These are phyloP conservation scores for Julus scandinavius DNA, from an alignment of 2,888 invertebrate species.

Conservation along the genomic window DNA sequence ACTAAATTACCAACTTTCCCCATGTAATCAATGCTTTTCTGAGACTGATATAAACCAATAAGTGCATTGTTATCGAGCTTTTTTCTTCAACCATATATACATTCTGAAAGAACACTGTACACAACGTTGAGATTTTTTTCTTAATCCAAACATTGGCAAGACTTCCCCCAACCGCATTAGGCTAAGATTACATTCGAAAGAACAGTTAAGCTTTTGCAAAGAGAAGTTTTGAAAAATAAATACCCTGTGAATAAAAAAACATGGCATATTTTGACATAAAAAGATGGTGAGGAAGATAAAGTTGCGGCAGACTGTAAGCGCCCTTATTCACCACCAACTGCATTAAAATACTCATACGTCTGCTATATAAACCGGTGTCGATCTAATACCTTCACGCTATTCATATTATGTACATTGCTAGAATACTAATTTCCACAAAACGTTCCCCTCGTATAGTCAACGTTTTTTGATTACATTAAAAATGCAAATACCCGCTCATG, in stretches of 20 bases:
- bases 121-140: background rate
- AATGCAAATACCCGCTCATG: conserved; percentile 47
- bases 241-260: background rate
- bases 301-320: background rate
- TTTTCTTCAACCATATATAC: too few relatives aligned
- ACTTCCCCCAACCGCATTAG: background rate
- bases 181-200: background rate
- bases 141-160: conserved; percentile 8
- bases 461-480: conserved; percentile 49
- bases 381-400: background rate
- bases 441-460: conserved; percentile 23
- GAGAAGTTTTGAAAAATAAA: background rate
- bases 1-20: too few relatives aligned
- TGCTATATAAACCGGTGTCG: background rate
- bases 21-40: too few relatives aligned
- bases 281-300: background rate
- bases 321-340: background rate
- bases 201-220: background rate
- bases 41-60: too few relatives aligned
- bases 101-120: background rate
- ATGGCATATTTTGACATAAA: background rate
- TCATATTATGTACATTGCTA: background rate
- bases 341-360: background rate
- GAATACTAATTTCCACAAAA: conserved; percentile 44
- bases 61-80: too few relatives aligned